Evolutionary conservation across 2,888 invertebrate genomes (phyloP).

Genomic region (Drosophila differens): DNA sequence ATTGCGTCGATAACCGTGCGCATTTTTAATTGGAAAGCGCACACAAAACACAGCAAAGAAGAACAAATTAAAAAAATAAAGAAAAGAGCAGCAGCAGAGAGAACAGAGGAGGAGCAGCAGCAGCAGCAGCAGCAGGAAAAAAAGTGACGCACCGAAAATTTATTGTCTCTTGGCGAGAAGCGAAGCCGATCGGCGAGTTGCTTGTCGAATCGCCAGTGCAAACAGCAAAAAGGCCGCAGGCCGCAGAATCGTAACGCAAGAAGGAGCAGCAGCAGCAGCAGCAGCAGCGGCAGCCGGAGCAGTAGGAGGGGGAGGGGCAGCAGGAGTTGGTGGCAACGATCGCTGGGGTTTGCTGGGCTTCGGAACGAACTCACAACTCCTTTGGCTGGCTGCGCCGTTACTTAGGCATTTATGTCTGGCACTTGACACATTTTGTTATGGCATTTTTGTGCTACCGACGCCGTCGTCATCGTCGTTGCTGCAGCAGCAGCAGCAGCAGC

Average conservation of each 20-base stretch:
- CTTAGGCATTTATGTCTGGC: slow-evolving; percentile 81
- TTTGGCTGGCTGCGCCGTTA: slow-evolving; percentile 57
- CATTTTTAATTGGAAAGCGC: slow-evolving; percentile 77
- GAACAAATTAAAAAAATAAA: slow-evolving; percentile 4
- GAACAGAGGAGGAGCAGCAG: slow-evolving; percentile 10
- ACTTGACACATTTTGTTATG: slow-evolving; percentile 82
- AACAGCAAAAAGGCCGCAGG: slow-evolving; percentile 59
- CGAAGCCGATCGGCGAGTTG: slow-evolving; percentile 42
- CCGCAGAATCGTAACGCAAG: slow-evolving; percentile 7
- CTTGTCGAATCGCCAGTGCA: slow-evolving; percentile 71
- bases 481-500: background rate
- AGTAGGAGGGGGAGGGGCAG: background rate
- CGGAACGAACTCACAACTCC: slow-evolving; percentile 11
- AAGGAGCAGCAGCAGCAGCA: background rate
- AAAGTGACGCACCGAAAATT: slow-evolving; percentile 79
- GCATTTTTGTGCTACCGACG: slow-evolving; percentile 77
- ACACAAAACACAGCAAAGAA: slow-evolving; percentile 25
- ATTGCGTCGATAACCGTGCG: slow-evolving; percentile 63
- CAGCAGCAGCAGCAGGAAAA: slow-evolving; percentile 21
- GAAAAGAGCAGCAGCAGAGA: slow-evolving; percentile 2
- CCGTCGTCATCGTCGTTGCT: slow-evolving; percentile 10
- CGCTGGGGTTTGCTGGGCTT: slow-evolving; percentile 1
- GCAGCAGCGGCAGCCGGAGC: background rate
- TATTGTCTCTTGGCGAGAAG: slow-evolving; percentile 68
- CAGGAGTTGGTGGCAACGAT: background rate